Base-by-base conservation (phyloP, 2,888 invertebrate genomes). In the Odontocolon sp. region DNA sequence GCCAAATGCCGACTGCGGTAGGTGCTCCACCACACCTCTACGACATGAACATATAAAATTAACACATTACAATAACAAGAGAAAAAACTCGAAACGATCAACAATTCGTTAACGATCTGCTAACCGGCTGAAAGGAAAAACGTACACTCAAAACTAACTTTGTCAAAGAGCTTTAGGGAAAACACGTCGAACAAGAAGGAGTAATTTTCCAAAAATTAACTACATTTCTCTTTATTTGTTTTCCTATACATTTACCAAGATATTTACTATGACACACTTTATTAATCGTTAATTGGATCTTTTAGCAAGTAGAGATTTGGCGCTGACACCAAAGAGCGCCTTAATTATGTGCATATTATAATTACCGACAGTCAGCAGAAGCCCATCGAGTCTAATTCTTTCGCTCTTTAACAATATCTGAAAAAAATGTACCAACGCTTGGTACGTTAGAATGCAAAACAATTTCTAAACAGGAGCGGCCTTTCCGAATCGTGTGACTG, bases 1-100 rank as follows among this genome's bases (percentile, higher is more conserved):
- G 91, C 67, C 91, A 91, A 82, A 90, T 91, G 82, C 91, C 91
- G 70, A 89, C 91, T 81, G 90, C 90, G 88, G 90, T 90, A 89
- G 90, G 90, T 89, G 88, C 89, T 69, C 86, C 90, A 83, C 87
- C 89, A 82, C 90, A 90, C 85, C 88, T 89, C 83, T 90, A 90
- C 87, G 90, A 90, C 84, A 90, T 90, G 90, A 90, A 90, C 80
- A 90, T 90, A 83, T 90, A 87, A 87, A 83, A 83, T 78, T 75
- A 70, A 61, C 33, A 70, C 40, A 33, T 52, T 28, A 70, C 47
- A 82, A 76, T 69, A 73, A 76, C 73, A 80, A 70, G 72, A 76
- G 85, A 79, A 81, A 83, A 77, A 57, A 73, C 21, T 64, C 66
- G 47, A 56, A 64, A 47, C 54, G 71, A 50, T 21, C 28, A 56